These are phyloP conservation scores for Ditylenchus dipsaci DNA, from an alignment of 1,140 invertebrate species.

Conservation along the genomic window DNA sequence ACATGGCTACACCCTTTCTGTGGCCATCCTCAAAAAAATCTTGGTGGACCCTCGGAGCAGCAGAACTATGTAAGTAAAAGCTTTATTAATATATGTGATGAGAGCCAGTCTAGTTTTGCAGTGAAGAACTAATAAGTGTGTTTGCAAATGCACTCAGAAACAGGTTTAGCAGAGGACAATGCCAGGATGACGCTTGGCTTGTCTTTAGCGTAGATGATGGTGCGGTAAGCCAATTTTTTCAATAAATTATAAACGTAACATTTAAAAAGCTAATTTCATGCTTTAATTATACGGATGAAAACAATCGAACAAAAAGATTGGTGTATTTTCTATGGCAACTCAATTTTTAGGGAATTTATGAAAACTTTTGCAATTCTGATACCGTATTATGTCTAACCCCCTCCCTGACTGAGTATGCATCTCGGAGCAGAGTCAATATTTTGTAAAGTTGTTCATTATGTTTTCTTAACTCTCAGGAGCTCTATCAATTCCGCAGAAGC, in stretches of 20 bases:
- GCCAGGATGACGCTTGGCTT: not conserved
- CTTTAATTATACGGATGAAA: not conserved
- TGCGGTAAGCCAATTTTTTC: not conserved
- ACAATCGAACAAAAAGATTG: too few species aligned
- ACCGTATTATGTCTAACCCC: too few species aligned
- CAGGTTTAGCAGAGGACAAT: not conserved
- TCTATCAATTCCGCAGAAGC: too few species aligned
- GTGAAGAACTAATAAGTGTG: not conserved
- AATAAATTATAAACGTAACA: too few species aligned
- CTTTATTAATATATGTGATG: not conserved
- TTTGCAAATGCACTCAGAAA: slow-evolving; percentile 2
- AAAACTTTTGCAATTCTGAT: too few species aligned
- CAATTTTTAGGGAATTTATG: too few species aligned
- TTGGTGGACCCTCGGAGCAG: not conserved
- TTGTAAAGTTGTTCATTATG: too few species aligned
- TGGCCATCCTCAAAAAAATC: not conserved
- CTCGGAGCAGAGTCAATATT: too few species aligned
- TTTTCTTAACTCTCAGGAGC: too few species aligned
- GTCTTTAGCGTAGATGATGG: not conserved
- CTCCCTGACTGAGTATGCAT: too few species aligned
- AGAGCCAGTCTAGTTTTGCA: not conserved
- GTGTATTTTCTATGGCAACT: too few species aligned
- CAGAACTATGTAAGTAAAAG: not conserved
- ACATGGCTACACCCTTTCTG: not conserved
- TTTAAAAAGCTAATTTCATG: too few species aligned